A percentile compares a stretch with the other conserved stretches of the same genome.
Conservation (phyloP, 2,888 invertebrate genomes). For the Sericinus montela region DNA sequence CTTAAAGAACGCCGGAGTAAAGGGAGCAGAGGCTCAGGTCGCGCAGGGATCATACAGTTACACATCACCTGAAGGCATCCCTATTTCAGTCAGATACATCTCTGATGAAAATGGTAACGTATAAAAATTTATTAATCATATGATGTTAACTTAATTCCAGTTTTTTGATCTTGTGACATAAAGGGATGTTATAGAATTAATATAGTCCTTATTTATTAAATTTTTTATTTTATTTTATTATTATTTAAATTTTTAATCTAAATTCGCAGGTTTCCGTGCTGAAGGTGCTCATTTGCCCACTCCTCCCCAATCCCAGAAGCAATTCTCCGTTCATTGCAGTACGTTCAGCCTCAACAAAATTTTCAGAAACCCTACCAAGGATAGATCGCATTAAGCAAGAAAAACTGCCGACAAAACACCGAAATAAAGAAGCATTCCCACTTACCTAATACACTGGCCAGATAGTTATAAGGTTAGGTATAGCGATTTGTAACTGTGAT, state of each 20-base stretch:
- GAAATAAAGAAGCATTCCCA: constrained; percentile 8
- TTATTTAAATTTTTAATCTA: background rate
- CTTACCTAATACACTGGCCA: background rate
- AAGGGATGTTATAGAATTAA: no score
- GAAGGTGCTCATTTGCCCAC: constrained; percentile 81
- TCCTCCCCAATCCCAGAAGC: constrained; percentile 82
- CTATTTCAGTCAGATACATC: constrained; percentile 81
- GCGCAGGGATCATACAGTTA: constrained; percentile 85
- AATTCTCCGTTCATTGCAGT: constrained; percentile 73
- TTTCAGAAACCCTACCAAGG: constrained; percentile 54
- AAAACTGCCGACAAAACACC: background rate
- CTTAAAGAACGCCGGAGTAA: constrained; percentile 83
- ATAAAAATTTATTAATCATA: no score
- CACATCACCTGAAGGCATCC: constrained; percentile 86
- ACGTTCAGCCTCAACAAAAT: constrained; percentile 48
- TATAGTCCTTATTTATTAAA: no score
- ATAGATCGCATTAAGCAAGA: constrained; percentile 29
- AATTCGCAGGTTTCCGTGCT: constrained; percentile 78
- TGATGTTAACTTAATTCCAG: no score
- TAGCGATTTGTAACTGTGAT: constrained; percentile 67
- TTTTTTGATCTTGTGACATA: no score
- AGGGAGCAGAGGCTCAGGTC: constrained; percentile 82
- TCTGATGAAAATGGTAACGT: constrained; percentile 84
- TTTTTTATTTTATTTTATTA: no score
- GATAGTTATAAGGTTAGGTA: constrained; percentile 17